Percentiles rank a stretch among this genome's conserved stretches.
These are phyloP conservation scores for Calliopum simillimum DNA, from an alignment of 2,888 invertebrate genomes.

Conservation along the genomic window DNA sequence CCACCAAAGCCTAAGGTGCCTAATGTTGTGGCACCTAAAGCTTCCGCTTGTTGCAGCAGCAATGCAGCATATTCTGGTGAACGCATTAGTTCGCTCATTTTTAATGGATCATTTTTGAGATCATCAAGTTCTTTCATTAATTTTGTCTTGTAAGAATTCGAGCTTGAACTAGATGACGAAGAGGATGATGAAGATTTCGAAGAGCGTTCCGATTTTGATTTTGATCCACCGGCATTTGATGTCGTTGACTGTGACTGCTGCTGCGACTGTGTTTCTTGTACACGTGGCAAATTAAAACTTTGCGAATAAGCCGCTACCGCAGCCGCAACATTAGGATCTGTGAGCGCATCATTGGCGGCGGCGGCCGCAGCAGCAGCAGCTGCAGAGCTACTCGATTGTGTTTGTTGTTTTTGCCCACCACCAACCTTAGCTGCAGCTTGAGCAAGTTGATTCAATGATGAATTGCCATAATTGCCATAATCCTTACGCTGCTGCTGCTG, in stretches of 20 bases:
- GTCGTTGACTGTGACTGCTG: constrained; percentile 39
- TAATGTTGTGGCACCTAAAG: constrained; percentile 64
- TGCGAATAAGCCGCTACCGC: constrained; percentile 61
- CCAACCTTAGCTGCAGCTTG: constrained; percentile 65
- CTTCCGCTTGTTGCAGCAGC: constrained; percentile 66
- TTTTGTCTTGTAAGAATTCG: constrained; percentile 65
- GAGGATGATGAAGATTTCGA: constrained; percentile 61
- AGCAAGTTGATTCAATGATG: constrained; percentile 63
- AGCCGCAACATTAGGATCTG: constrained; percentile 59
- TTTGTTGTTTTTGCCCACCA: constrained; percentile 49
- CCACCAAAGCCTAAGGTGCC: constrained; percentile 64
- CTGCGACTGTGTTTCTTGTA: constrained; percentile 44
- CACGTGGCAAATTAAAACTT: constrained; percentile 59
- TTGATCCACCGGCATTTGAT: constrained; percentile 43
- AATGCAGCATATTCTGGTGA: constrained; percentile 67
- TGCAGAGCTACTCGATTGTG: constrained; percentile 16
- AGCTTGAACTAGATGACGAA: constrained; percentile 59
- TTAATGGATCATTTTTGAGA: constrained; percentile 65
- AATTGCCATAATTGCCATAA: constrained; percentile 61
- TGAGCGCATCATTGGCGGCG: constrained; percentile 29
- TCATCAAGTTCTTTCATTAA: constrained; percentile 66
- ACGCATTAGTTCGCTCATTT: constrained; percentile 66
- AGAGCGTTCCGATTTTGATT: constrained; percentile 60
- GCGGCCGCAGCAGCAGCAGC: constrained; percentile 36
- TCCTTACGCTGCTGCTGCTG: constrained; percentile 62